Percentiles rank a stretch among this genome's conserved stretches.
These are phyloP conservation scores for Hemiprocne comata DNA, from an alignment of 2,113 vertebrate species.

Conservation along the genomic window DNA sequence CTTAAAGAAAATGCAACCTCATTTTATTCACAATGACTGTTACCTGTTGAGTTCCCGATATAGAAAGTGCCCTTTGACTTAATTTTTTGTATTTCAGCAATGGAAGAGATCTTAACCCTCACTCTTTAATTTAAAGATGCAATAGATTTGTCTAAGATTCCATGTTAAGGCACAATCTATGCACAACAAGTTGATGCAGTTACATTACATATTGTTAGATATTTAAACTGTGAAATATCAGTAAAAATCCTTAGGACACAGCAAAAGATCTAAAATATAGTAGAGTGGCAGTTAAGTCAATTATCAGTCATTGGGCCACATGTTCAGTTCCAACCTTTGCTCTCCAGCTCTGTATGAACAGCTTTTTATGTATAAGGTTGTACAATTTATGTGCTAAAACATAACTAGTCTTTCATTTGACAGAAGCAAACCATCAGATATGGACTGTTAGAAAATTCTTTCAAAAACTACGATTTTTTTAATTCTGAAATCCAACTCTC, in stretches of 20 bases:
- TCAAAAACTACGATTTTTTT: not conserved
- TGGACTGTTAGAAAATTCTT: not conserved
- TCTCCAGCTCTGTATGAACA: not conserved
- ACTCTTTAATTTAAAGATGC: not conserved
- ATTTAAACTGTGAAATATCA: not conserved
- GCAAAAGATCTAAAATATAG: not conserved
- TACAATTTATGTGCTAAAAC: not conserved
- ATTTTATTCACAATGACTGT: not conserved
- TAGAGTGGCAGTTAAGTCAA: not conserved
- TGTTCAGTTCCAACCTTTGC: not conserved
- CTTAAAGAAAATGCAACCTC: not conserved
- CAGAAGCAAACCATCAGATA: not conserved
- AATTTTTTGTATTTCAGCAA: not conserved
- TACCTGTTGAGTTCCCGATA: not conserved
- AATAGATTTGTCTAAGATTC: not conserved
- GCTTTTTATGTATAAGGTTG: not conserved
- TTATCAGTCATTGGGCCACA: not conserved
- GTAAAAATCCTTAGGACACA: not conserved
- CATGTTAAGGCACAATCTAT: constrained; percentile 30
- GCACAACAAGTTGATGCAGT: not conserved
- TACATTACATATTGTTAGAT: not conserved
- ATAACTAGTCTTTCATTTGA: not conserved
- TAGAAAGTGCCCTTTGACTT: not conserved
- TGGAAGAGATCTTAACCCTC: not conserved
- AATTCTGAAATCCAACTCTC: not conserved